These are phyloP conservation scores for Abscondita cerata DNA, from an alignment of 2,888 invertebrate species.

Conservation along the genomic window DNA sequence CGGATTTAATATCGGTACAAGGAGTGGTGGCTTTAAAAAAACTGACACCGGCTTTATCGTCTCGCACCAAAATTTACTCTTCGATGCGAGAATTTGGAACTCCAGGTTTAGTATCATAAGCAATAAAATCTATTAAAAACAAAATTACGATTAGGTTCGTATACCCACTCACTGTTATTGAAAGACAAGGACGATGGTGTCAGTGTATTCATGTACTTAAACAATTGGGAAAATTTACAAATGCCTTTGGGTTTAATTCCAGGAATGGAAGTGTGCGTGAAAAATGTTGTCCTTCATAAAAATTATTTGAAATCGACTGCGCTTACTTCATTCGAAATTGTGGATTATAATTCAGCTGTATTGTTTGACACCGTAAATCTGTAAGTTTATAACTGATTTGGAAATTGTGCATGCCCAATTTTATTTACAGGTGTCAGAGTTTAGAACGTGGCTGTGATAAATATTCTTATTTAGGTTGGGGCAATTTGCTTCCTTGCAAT, in stretches of 20 bases:
- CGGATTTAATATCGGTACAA: constrained; percentile 34
- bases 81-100: constrained; percentile 37
- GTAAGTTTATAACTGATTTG: too few relatives aligned
- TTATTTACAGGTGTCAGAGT: constrained; percentile 11
- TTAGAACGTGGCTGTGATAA: constrained; percentile 10
- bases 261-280: constrained; percentile 37
- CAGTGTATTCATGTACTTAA: constrained; percentile 37
- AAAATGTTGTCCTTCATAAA: constrained; percentile 36
- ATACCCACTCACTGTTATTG: constrained; percentile 21
- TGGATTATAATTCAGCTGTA: constrained; percentile 37
- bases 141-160: constrained; percentile 9
- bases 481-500: constrained; percentile 20
- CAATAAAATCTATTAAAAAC: neutral
- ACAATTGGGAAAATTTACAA: constrained; percentile 38
- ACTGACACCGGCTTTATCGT: constrained; percentile 31
- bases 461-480: constrained; percentile 20
- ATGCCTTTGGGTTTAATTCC: constrained; percentile 41
- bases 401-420: too few relatives aligned
- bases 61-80: constrained; percentile 16
- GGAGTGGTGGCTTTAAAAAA: constrained; percentile 32
- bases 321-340: constrained; percentile 40
- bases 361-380: constrained; percentile 40
- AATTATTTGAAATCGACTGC: constrained; percentile 39
- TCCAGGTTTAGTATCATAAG: too few relatives aligned
- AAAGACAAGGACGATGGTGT: constrained; percentile 11